Evolutionary conservation across 2,113 vertebrate species (phyloP).

Genomic region (Irena cyanogastra): DNA sequence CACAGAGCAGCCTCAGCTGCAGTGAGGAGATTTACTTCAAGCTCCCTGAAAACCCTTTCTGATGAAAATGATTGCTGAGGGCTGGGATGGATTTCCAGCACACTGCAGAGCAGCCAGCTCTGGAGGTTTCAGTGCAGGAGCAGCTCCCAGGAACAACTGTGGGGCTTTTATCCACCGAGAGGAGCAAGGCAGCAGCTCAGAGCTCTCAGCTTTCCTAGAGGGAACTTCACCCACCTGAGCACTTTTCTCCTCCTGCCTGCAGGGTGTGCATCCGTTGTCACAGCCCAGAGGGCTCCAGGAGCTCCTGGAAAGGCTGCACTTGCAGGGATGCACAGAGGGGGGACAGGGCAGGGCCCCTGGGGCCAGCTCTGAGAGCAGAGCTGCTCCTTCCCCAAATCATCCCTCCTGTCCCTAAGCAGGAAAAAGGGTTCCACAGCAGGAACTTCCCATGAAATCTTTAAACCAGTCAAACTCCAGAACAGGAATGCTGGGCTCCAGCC

Average conservation of each 20-base stretch:
- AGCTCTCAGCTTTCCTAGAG: background rate
- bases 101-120: background rate
- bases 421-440: background rate
- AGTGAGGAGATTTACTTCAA: background rate
- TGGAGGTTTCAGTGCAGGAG: background rate
- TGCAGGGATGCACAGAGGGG: too few relatives aligned
- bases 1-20: background rate
- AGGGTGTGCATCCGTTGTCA: background rate
- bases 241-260: background rate
- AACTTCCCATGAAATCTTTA: background rate
- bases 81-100: background rate
- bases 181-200: background rate
- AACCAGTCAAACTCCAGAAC: background rate
- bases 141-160: background rate
- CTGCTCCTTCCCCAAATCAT: background rate
- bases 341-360: background rate
- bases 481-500: background rate
- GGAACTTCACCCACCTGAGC: background rate
- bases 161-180: background rate
- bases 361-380: background rate
- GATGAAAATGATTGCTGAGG: background rate
- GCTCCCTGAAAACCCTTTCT: background rate
- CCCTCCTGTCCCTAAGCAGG: fast-evolving
- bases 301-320: too few relatives aligned
- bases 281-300: too few relatives aligned